These are phyloP conservation scores for Pseudomyrmex flavicornis DNA, from an alignment of 1,140 invertebrate species.

Conservation along the genomic window DNA sequence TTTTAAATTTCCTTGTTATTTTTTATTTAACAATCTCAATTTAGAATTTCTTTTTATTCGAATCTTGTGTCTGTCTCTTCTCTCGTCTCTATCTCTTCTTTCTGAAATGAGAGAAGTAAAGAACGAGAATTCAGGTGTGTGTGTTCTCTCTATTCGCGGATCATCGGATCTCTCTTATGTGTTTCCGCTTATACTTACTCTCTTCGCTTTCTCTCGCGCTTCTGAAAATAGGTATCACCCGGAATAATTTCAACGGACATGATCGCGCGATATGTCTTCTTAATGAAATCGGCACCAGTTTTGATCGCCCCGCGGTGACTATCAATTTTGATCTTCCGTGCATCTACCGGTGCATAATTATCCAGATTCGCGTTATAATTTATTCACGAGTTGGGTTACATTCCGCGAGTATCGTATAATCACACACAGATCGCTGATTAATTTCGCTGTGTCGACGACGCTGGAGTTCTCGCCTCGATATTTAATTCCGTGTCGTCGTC, in stretches of 20 bases:
- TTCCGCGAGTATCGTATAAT: constrained; percentile 12
- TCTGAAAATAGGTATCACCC: not conserved
- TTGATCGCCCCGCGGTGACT: not conserved
- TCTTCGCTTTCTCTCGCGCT: not conserved
- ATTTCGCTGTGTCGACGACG: not conserved
- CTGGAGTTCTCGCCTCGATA: not conserved
- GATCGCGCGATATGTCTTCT: not conserved
- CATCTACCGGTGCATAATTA: constrained; percentile 2
- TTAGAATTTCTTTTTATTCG: not conserved
- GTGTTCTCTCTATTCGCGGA: too few species aligned
- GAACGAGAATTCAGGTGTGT: not conserved
- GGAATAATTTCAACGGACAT: not conserved
- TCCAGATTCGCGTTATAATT: not conserved
- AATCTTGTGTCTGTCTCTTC: not conserved
- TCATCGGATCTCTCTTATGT: too few species aligned
- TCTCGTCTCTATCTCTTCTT: not conserved
- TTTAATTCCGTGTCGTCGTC: constrained; percentile 3
- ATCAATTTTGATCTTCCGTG: not conserved
- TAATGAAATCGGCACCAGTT: constrained; percentile 8
- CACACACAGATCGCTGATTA: constrained; percentile 25
- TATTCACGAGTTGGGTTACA: not conserved
- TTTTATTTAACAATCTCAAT: not conserved
- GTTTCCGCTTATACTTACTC: too few species aligned
- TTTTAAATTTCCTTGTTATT: too few species aligned
- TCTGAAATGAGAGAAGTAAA: not conserved